A percentile compares a stretch with the other conserved stretches of the same genome.
These are phyloP conservation scores for Goniozus legneri DNA, from an alignment of 1,140 invertebrate genomes.

Conservation along the genomic window DNA sequence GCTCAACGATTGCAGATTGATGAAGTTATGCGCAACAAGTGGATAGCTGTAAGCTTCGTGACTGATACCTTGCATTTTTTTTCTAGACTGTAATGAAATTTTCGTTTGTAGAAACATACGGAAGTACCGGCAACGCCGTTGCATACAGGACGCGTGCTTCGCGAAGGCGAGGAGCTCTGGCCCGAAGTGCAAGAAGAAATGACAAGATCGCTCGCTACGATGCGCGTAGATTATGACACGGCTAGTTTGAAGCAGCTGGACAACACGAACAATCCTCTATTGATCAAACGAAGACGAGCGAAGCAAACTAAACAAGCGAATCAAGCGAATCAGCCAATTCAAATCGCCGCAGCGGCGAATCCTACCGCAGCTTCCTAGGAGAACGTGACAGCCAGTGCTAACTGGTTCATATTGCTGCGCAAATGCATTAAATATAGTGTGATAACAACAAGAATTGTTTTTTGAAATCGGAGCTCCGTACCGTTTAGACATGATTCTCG, in stretches of 20 bases:
- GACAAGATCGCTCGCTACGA: constrained; percentile 92
- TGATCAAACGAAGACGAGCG: constrained; percentile 73
- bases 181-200: constrained; percentile 98
- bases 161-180: constrained; percentile 90
- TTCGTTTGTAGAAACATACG: constrained; percentile 68
- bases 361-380: constrained; percentile 35
- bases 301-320: constrained; percentile 32
- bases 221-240: constrained; percentile 93
- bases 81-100: constrained; percentile 5
- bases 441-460: constrained; percentile 26
- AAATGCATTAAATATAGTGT: constrained; percentile 30
- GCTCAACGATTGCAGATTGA: constrained; percentile 85
- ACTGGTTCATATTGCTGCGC: constrained; percentile 28
- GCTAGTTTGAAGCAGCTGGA: constrained; percentile 70
- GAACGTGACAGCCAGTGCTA: constrained; percentile 8
- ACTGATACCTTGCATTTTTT: background rate
- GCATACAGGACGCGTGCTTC: constrained; percentile 80
- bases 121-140: constrained; percentile 91
- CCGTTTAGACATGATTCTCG: too few species aligned
- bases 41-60: constrained; percentile 73
- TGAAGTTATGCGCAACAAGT: constrained; percentile 85
- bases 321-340: too few species aligned
- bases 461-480: too few species aligned
- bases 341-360: constrained; percentile 20
- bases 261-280: constrained; percentile 84